These are phyloP conservation scores for Drosophila murphyi DNA, from an alignment of 1,140 invertebrate genomes.

Conservation along the genomic window DNA sequence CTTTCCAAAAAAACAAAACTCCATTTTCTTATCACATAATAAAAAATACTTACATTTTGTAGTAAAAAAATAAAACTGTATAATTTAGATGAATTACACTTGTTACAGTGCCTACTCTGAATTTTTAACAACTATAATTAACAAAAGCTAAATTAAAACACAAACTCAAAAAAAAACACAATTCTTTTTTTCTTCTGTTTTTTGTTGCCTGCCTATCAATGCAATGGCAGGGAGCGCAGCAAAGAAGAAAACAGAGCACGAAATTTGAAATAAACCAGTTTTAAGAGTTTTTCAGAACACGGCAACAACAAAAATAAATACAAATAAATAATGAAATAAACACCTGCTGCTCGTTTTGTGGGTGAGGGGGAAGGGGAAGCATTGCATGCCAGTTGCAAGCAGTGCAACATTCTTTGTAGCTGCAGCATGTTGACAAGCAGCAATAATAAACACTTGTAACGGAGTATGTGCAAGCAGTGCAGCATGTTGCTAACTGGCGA, in stretches of 20 bases:
- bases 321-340: conserved; percentile 36
- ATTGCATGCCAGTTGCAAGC: conserved; percentile 15
- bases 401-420: neutral
- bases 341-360: conserved; percentile 50
- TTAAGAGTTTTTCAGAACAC: conserved; percentile 17
- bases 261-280: conserved; percentile 28
- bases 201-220: conserved; percentile 53
- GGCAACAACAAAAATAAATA: conserved; percentile 7
- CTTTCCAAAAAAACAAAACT: too few species aligned
- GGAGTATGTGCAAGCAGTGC: conserved; percentile 15
- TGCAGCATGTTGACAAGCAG: neutral
- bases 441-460: conserved; percentile 18
- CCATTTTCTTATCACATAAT: conserved; percentile 1
- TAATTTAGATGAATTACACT: neutral
- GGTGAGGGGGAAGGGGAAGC: neutral
- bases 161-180: neutral
- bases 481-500: neutral
- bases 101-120: conserved; percentile 8
- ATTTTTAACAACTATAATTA: neutral
- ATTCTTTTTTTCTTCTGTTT: conserved; percentile 1
- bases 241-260: conserved; percentile 30
- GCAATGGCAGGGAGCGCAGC: conserved; percentile 65
- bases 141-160: neutral
- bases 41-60: conserved; percentile 2
- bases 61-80: neutral